These are phyloP conservation scores for Theristicus caerulescens DNA, from an alignment of 2,113 vertebrate genomes.

Conservation along the genomic window DNA sequence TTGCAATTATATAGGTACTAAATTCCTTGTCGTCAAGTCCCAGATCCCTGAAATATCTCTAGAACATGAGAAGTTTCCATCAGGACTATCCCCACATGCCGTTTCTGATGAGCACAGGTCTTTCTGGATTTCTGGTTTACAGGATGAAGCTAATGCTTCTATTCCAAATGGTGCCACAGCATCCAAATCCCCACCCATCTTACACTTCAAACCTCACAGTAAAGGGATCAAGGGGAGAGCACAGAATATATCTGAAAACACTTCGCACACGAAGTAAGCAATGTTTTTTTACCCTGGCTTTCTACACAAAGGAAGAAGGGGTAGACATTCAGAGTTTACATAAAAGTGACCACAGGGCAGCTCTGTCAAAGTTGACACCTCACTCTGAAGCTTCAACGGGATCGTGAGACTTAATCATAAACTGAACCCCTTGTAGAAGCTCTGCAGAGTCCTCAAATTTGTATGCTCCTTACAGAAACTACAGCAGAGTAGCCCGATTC, in stretches of 20 bases:
- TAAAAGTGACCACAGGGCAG: background rate
- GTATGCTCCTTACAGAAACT: background rate
- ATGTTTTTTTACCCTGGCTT: background rate
- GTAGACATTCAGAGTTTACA: background rate
- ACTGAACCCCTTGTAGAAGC: background rate
- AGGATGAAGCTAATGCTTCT: background rate
- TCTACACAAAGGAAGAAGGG: background rate
- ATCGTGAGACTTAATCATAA: background rate
- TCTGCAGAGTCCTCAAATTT: background rate
- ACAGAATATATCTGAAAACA: background rate
- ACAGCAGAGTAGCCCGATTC: background rate
- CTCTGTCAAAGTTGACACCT: background rate
- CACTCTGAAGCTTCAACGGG: background rate
- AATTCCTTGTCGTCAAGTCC: background rate
- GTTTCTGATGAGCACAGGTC: background rate
- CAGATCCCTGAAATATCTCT: background rate
- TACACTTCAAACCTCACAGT: background rate
- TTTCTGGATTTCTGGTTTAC: background rate
- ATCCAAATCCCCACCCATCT: background rate
- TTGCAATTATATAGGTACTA: background rate
- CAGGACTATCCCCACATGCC: background rate
- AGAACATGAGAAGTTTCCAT: background rate
- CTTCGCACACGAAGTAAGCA: background rate
- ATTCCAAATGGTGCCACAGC: background rate
- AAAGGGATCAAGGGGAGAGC: background rate